These are phyloP conservation scores for Pelvicachromis taeniatus DNA, from an alignment of 2,113 vertebrate species.

Conservation along the genomic window DNA sequence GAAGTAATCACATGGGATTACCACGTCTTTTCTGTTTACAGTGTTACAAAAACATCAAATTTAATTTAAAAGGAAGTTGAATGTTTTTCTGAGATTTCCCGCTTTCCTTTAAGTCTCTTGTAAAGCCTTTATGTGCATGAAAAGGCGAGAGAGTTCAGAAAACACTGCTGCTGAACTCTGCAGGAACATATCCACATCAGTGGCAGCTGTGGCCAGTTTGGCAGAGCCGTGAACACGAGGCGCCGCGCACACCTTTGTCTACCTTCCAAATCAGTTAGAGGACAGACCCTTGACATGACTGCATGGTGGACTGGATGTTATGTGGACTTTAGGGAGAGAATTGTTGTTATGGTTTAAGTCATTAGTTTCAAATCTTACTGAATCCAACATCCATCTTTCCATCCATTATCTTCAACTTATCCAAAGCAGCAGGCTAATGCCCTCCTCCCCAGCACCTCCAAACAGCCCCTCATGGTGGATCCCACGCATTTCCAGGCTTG, in stretches of 20 bases:
- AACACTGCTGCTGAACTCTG: not conserved
- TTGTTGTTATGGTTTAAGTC: not conserved
- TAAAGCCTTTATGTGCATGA: not conserved
- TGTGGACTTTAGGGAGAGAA: not conserved
- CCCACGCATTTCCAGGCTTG: not conserved
- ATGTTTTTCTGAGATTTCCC: not conserved
- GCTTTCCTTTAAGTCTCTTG: not conserved
- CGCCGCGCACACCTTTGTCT: too few relatives aligned
- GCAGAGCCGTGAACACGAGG: too few relatives aligned
- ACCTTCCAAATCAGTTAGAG: too few relatives aligned
- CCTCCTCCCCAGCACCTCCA: fast-evolving
- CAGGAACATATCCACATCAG: not conserved
- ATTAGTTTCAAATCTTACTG: not conserved
- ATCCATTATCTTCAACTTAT: not conserved
- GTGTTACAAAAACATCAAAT: not conserved
- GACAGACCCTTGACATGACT: not conserved
- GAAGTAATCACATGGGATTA: not conserved
- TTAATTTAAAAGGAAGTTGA: not conserved
- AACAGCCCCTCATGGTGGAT: fast-evolving
- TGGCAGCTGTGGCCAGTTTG: not conserved
- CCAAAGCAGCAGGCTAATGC: fast-evolving
- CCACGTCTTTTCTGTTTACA: not conserved
- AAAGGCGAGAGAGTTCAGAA: not conserved
- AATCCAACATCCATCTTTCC: not conserved
- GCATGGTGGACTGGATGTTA: not conserved